Evolutionary conservation across 2,888 invertebrate genomes (phyloP).

Genomic region (Heteropelma amictum): DNA sequence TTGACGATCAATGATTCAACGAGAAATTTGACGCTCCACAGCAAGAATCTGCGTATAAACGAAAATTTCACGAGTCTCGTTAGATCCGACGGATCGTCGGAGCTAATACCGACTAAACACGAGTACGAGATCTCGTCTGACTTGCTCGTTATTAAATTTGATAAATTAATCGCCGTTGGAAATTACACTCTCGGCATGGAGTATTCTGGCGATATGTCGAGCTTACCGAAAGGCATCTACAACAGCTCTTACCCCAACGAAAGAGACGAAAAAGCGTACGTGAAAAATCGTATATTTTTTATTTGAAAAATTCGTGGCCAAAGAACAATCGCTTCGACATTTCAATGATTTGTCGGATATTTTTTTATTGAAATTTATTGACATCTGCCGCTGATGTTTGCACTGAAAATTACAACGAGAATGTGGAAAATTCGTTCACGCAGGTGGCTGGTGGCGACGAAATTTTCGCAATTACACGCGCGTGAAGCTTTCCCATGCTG

Average conservation of each 20-base stretch:
- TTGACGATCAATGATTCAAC: conserved; percentile 64
- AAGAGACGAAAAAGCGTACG: conserved; percentile 74
- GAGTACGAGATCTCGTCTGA: conserved; percentile 50
- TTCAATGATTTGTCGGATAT: not conserved
- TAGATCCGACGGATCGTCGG: conserved; percentile 24
- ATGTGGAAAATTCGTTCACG: conserved; percentile 57
- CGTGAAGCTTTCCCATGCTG: conserved; percentile 87
- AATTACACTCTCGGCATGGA: conserved; percentile 81
- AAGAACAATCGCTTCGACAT: not conserved
- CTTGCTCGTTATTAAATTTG: conserved; percentile 50
- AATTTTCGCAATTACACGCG: conserved; percentile 83
- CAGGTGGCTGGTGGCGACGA: conserved; percentile 83
- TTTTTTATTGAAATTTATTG: too few species aligned
- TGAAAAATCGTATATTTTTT: conserved; percentile 18
- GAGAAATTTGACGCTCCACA: conserved; percentile 76
- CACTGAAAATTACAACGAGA: too few species aligned
- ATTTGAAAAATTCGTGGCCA: too few species aligned
- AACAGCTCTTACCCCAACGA: conserved; percentile 81
- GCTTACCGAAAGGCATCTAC: conserved; percentile 84
- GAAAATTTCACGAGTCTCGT: conserved; percentile 65
- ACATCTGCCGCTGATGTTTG: too few species aligned
- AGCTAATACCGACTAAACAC: conserved; percentile 48
- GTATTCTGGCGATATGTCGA: conserved; percentile 80
- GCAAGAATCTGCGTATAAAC: conserved; percentile 73
- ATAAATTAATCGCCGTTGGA: conserved; percentile 61